Conservation (phyloP, 2,797 vertebrate genomes). For the Enoplosus armatus region DNA sequence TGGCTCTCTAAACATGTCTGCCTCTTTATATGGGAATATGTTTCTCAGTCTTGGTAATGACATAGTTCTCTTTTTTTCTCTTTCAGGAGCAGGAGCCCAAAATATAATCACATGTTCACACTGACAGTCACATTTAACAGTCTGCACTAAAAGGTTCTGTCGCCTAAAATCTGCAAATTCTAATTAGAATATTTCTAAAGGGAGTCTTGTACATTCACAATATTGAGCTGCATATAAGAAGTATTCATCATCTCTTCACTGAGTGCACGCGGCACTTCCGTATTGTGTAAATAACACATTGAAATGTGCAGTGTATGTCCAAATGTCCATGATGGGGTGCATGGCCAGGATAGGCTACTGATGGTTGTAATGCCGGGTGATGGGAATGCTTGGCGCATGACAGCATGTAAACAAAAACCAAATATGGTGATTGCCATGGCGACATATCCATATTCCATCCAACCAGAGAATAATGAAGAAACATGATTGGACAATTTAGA, state of each 20-base stretch:
- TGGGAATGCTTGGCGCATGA: constrained; percentile 84
- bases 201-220: not conserved
- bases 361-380: constrained; percentile 81
- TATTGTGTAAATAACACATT: constrained; percentile 43
- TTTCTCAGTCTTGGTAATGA: too few relatives aligned
- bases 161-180: not conserved
- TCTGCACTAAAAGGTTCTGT: not conserved
- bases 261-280: not conserved
- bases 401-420: constrained; percentile 86
- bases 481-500: constrained; percentile 54
- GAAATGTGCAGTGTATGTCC: constrained; percentile 59
- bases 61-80: not conserved
- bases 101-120: not conserved
- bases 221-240: not conserved
- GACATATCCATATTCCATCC: constrained; percentile 74
- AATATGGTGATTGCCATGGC: constrained; percentile 83
- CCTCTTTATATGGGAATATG: not conserved
- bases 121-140: constrained; percentile 42
- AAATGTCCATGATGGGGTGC: constrained; percentile 73
- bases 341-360: constrained; percentile 70
- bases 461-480: constrained; percentile 66
- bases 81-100: not conserved
- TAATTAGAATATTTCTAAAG: not conserved
- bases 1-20: not conserved
- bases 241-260: not conserved